A percentile compares a stretch with the other conserved stretches of the same genome.
Evolutionary conservation across 2,113 vertebrate species (phyloP).

Genomic region (Guaruba guarouba): DNA sequence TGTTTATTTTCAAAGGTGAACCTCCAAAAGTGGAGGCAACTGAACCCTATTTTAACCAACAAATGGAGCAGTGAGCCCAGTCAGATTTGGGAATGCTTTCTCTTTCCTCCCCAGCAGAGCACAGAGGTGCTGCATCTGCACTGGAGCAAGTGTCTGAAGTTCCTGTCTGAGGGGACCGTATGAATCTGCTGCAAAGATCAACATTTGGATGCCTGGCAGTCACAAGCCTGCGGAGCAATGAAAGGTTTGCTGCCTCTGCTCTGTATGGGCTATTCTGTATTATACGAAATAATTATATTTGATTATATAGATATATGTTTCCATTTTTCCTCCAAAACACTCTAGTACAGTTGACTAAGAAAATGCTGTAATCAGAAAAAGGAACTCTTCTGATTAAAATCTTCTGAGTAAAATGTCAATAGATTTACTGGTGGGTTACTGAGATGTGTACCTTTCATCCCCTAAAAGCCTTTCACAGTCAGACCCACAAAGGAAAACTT

Average conservation of each 20-base stretch:
- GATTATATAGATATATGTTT: neutral
- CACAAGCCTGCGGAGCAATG: no score
- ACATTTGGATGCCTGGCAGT: neutral
- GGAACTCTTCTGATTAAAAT: neutral
- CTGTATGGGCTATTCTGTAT: neutral
- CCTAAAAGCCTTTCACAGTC: neutral
- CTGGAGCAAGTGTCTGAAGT: fast-evolving
- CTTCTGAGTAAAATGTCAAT: neutral
- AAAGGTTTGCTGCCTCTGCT: neutral
- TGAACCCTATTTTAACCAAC: neutral
- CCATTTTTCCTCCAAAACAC: neutral
- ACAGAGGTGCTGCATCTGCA: neutral
- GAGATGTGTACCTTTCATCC: neutral
- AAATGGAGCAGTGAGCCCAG: neutral
- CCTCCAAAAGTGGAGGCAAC: neutral
- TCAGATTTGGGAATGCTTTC: neutral
- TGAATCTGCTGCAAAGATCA: neutral
- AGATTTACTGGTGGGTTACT: neutral
- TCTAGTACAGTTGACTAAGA: neutral
- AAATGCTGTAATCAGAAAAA: neutral
- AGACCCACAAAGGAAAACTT: neutral
- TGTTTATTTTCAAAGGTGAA: neutral
- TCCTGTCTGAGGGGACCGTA: neutral
- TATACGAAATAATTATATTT: neutral
- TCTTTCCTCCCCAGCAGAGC: neutral